Conservation (phyloP, 2,797 vertebrate genomes). For the Ctenopoma multispine region DNA sequence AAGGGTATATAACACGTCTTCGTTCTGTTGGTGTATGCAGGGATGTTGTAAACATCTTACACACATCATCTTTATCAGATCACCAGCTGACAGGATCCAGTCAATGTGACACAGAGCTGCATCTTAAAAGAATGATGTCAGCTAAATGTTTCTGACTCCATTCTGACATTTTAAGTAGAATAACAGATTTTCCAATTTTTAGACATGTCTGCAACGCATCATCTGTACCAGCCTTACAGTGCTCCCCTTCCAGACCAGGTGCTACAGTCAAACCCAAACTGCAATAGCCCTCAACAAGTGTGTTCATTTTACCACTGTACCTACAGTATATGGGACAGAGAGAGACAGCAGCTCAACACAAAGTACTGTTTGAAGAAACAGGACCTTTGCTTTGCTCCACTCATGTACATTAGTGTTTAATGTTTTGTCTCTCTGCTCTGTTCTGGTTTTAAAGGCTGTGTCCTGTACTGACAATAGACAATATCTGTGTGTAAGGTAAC, state of each 20-base stretch:
- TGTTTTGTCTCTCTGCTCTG: constrained; percentile 40
- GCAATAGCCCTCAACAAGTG: constrained; percentile 9
- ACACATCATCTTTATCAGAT: no score
- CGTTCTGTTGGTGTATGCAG: no score
- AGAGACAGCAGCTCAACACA: constrained; percentile 30
- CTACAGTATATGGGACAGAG: constrained; percentile 24
- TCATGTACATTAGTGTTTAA: constrained; percentile 50
- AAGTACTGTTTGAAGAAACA: constrained; percentile 67
- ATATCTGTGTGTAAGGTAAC: constrained; percentile 26
- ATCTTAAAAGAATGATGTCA: not conserved
- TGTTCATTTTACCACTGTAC: no score
- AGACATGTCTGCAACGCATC: constrained; percentile 20
- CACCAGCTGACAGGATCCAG: no score
- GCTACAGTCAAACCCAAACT: constrained; percentile 70
- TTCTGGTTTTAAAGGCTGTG: constrained; percentile 38
- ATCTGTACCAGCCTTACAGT: constrained; percentile 32
- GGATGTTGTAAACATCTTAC: no score
- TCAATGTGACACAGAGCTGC: not conserved
- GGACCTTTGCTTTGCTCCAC: constrained; percentile 11
- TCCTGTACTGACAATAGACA: constrained; percentile 28
- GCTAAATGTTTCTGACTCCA: not conserved
- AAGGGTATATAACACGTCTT: no score
- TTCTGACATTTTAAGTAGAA: not conserved
- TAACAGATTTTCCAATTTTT: constrained; percentile 23
- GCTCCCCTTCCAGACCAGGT: constrained; percentile 59